phyloP scores from a whole-genome alignment of 2,113 vertebrate species.

The Caloenas nicobarica region DNA sequence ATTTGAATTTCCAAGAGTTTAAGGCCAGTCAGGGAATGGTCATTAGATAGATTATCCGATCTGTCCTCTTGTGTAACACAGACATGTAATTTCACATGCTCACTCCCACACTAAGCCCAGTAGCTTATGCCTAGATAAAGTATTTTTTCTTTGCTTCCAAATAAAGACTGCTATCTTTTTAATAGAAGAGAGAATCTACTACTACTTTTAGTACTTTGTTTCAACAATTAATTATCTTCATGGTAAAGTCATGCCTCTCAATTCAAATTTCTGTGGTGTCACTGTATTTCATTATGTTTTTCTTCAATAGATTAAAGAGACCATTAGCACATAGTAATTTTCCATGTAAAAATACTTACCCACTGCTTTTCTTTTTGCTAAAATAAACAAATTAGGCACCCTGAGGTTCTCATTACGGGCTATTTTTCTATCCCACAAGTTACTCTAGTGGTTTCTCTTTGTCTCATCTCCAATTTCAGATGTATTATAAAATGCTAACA shows the following conservation, averaged over 20 bases:
- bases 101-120: not conserved
- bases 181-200: not conserved
- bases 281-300: not conserved
- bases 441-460: not conserved
- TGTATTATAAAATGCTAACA: not conserved
- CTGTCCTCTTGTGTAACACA: not conserved
- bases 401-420: not conserved
- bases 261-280: not conserved
- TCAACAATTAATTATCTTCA: not conserved
- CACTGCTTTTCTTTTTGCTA: not conserved
- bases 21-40: not conserved
- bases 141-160: not conserved
- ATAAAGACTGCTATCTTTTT: not conserved
- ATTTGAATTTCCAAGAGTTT: not conserved
- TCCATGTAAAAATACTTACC: not conserved
- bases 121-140: not conserved
- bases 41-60: not conserved
- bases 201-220: not conserved
- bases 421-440: not conserved
- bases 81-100: not conserved
- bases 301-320: not conserved
- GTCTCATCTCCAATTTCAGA: accelerated
- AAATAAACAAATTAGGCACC: not conserved
- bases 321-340: not conserved
- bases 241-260: not conserved